Base-by-base conservation (phyloP, 1,140 invertebrate species). In the Drosophila suzukii region DNA sequence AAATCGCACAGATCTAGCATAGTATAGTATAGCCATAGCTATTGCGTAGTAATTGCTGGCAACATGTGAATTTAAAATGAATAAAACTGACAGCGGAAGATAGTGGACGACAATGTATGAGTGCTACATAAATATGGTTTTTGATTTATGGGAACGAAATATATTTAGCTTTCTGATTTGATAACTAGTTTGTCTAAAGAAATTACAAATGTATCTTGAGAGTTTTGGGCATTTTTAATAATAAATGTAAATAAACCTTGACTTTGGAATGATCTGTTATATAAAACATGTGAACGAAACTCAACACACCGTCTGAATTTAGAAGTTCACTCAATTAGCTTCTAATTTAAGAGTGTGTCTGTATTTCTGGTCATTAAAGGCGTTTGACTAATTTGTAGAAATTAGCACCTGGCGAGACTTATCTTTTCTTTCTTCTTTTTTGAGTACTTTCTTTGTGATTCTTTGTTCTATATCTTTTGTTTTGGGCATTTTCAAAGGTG, bases 1-100 rank as follows among this genome's bases (percentile, higher is more conserved):
- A 71, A 71, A 71, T 49, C 44, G 51, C 67, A 50, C 44, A 71
- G 44, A 71, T 71, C 65, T 24, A 66, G 17, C 66, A 15, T 50
- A 32, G 57, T 61, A 61, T 55, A 60, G 46, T 39, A 13, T 39
- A 13, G 39, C 15, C 38, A 49, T 17, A 13, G 46, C 38, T 53
- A 67, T 53, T 66, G 65, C 61, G 65, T 66, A 63, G 60, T 53
- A 68, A 68, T 68, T 67, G 38, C 30, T 34, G 38, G 24, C 46
- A 66, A 66, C 7, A 67, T 30, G n/a, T 15, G 47, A 32, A 41
- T 68, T 59, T 68, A 66, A 20, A 38, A 30, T 38, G 34, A 66
- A 65, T 53, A 53, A 44, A 66, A 53, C 32, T 34, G 30, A 30
- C 30, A 0, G 49, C 49, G 30, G n/a, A 34, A 51, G 49, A 51